Percentiles rank a stretch among this genome's conserved stretches.
Conservation (phyloP, 2,797 vertebrate species). For the Aulostomus chinensis region DNA sequence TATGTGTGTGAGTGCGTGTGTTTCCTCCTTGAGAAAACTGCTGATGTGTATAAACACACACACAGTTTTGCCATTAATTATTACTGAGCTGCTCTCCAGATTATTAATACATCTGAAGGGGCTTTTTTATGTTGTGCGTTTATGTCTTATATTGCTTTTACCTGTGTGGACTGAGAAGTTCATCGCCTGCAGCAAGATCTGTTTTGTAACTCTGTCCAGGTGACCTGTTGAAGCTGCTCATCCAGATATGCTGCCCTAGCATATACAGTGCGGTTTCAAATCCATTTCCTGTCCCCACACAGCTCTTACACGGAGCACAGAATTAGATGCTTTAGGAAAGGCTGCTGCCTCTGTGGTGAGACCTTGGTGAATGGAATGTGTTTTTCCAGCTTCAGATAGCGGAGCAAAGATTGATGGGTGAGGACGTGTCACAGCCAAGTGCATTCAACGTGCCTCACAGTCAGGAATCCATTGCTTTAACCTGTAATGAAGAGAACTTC, state of each 20-base stretch:
- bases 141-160: conserved; percentile 21
- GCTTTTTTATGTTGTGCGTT: conserved; percentile 11
- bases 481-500: conserved; percentile 49
- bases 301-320: neutral
- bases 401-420: conserved; percentile 5
- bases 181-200: neutral
- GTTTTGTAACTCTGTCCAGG: neutral
- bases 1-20: conserved; percentile 5
- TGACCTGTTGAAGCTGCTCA: conserved; percentile 14
- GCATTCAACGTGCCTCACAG: conserved; percentile 40
- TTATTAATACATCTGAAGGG: conserved; percentile 40
- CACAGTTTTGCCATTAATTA: conserved; percentile 48
- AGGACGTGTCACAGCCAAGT: conserved; percentile 44
- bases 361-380: conserved; percentile 24
- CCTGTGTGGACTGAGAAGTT: conserved; percentile 18
- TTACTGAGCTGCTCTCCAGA: conserved; percentile 34
- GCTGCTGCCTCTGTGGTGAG: no score
- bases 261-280: conserved; percentile 5
- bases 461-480: conserved; percentile 44
- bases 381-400: conserved; percentile 7
- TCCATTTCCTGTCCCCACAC: neutral
- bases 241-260: conserved; percentile 2
- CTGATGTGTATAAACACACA: conserved; percentile 49
- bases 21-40: conserved; percentile 22
- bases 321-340: conserved; percentile 15